Evolutionary conservation across 2,888 invertebrate genomes (phyloP).

Genomic region (Digitonthophagus gazella): DNA sequence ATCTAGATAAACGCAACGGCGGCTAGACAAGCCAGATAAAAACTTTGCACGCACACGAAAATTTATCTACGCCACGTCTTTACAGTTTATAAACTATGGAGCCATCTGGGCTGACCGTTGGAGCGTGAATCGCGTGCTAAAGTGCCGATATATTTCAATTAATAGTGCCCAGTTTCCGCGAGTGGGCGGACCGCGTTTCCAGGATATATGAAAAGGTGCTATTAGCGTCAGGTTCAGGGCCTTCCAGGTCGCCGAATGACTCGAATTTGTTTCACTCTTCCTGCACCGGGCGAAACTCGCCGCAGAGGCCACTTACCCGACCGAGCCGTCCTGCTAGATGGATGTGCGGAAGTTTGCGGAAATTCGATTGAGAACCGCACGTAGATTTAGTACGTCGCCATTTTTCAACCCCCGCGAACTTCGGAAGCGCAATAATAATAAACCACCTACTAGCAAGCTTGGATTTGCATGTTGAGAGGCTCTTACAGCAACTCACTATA

Average conservation of each 20-base stretch:
- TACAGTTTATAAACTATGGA: neutral
- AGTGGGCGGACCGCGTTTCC: slow-evolving; percentile 10
- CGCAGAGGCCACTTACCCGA: slow-evolving; percentile 26
- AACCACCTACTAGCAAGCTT: neutral
- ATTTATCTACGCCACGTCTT: neutral
- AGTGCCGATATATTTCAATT: slow-evolving; percentile 5
- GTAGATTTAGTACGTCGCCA: slow-evolving; percentile 42
- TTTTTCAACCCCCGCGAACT: slow-evolving; percentile 35
- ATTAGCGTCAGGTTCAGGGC: slow-evolving; percentile 44
- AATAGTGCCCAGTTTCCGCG: neutral
- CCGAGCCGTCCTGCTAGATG: slow-evolving; percentile 15
- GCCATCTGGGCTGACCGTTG: neutral
- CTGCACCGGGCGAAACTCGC: slow-evolving; percentile 33
- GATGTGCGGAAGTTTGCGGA: slow-evolving; percentile 31
- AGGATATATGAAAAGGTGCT: slow-evolving; percentile 37
- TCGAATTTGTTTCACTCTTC: slow-evolving; percentile 42
- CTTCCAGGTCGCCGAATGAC: slow-evolving; percentile 34
- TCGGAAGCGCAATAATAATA: neutral
- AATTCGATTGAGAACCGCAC: slow-evolving; percentile 41
- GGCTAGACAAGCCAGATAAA: neutral
- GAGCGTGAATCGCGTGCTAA: slow-evolving; percentile 1
- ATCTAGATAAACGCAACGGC: neutral
- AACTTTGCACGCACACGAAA: neutral
- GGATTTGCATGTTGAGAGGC: neutral
- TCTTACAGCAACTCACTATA: neutral